Percentiles rank a stretch among this genome's conserved stretches.
phyloP scores from a whole-genome alignment of 2,888 invertebrate genomes.

The Leptinotarsa haldemani region DNA sequence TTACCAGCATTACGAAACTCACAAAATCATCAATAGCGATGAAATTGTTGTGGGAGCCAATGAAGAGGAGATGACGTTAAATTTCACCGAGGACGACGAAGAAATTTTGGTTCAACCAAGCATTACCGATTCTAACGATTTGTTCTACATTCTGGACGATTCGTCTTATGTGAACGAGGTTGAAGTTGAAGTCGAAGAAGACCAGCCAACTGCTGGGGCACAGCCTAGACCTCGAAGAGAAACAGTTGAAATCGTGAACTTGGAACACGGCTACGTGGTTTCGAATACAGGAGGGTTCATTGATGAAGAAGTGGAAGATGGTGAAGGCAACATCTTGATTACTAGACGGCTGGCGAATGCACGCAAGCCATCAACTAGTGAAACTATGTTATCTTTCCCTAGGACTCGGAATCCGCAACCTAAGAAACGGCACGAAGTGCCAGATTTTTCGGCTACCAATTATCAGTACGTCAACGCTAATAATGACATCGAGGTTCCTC shows the following conservation, averaged over 20 bases:
- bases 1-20: constrained; percentile 60
- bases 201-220: constrained; percentile 41
- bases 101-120: constrained; percentile 53
- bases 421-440: constrained; percentile 59
- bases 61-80: constrained; percentile 51
- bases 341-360: constrained; percentile 37
- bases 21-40: constrained; percentile 48
- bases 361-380: constrained; percentile 36
- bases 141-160: constrained; percentile 62
- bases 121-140: constrained; percentile 53
- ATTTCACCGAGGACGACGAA: constrained; percentile 54
- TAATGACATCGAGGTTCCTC: constrained; percentile 60
- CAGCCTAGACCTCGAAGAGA: constrained; percentile 32
- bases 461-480: constrained; percentile 59
- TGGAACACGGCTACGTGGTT: constrained; percentile 64
- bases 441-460: constrained; percentile 62
- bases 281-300: constrained; percentile 50
- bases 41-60: constrained; percentile 39
- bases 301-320: constrained; percentile 46
- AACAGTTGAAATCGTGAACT: constrained; percentile 56
- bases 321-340: constrained; percentile 39
- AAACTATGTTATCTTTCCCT: constrained; percentile 34
- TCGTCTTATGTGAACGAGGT: constrained; percentile 61
- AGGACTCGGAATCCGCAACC: constrained; percentile 53
- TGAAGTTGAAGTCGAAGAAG: constrained; percentile 60